Evolutionary conservation across 2,113 vertebrate species (phyloP).

Genomic region (Fregata magnificens): DNA sequence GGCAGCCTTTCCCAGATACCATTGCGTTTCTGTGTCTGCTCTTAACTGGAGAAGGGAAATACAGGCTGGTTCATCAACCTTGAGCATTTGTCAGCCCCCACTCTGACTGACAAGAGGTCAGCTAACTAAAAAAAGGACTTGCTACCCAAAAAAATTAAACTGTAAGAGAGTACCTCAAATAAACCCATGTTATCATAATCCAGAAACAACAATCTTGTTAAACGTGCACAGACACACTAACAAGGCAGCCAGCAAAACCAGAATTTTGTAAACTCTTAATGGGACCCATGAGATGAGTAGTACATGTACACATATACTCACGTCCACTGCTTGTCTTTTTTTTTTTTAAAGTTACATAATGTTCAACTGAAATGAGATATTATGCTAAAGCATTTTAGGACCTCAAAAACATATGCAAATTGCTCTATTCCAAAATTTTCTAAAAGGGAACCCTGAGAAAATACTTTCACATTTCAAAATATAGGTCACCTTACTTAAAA

Average conservation of each 20-base stretch:
- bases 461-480: background rate
- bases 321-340: background rate
- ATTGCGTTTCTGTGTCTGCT: background rate
- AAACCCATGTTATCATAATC: background rate
- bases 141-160: background rate
- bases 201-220: background rate
- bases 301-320: accelerated
- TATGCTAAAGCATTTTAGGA: background rate
- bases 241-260: background rate
- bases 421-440: background rate
- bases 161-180: background rate
- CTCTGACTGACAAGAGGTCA: background rate
- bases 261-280: background rate
- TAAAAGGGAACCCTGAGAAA: background rate
- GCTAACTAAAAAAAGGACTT: background rate
- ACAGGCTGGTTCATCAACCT: background rate
- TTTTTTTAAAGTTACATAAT: background rate
- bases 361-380: background rate
- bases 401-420: background rate
- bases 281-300: background rate
- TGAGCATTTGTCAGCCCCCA: background rate
- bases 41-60: background rate
- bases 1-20: background rate
- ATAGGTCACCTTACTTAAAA: background rate
- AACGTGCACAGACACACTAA: background rate